Percentiles rank a stretch among this genome's conserved stretches.
Conservation (phyloP, 2,797 vertebrate species). For the Carapus acus region DNA sequence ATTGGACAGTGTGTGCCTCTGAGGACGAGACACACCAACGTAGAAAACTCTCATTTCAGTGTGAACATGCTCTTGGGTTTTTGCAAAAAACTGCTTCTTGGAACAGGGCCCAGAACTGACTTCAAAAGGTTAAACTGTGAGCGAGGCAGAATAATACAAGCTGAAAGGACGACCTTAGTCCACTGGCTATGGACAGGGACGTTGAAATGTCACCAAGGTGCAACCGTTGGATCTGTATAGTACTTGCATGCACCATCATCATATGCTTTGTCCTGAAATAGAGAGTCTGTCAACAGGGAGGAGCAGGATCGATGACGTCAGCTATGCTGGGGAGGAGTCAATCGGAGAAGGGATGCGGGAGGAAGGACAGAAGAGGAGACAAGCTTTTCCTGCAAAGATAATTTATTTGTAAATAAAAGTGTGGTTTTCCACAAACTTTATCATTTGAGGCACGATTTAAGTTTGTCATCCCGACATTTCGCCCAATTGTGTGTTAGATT, state of each 20-base stretch:
- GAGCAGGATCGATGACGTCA: not conserved
- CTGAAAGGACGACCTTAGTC: not conserved
- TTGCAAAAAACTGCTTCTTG: too few species aligned
- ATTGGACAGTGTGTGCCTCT: too few species aligned
- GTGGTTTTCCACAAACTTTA: conserved; percentile 7
- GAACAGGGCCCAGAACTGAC: too few species aligned
- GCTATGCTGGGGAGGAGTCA: not conserved
- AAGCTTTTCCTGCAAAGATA: conserved; percentile 15
- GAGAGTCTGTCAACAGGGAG: not conserved
- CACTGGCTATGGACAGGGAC: not conserved
- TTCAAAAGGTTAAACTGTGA: too few species aligned
- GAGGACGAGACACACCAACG: too few species aligned
- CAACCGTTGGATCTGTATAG: conserved; percentile 34
- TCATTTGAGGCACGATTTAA: conserved; percentile 50
- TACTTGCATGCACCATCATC: conserved; percentile 41
- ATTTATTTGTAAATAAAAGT: conserved; percentile 36
- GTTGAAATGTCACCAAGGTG: not conserved
- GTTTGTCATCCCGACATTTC: conserved; percentile 26
- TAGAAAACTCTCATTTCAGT: too few species aligned
- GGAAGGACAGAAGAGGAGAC: conserved; percentile 6
- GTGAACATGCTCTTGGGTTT: too few species aligned
- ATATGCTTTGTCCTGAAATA: conserved; percentile 19
- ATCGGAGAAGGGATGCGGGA: conserved; percentile 4
- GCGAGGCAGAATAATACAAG: too few species aligned
- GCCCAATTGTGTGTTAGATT: conserved; percentile 34